Evolutionary conservation across 2,888 invertebrate species (phyloP).

Genomic region (Bellardia pandia): DNA sequence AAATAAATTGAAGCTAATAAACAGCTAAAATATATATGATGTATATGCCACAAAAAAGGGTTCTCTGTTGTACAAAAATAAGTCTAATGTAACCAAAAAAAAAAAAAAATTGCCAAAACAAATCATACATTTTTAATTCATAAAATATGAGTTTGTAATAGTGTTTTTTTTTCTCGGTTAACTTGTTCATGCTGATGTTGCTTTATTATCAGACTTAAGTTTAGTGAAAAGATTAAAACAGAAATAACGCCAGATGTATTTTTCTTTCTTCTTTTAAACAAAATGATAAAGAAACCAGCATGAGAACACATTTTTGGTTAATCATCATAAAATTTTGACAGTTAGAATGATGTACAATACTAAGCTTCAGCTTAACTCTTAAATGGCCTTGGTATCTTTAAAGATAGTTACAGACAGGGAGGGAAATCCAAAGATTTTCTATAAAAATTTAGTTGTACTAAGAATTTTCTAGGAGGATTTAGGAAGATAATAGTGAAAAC

Average conservation of each 20-base stretch:
- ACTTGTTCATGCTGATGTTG: background rate
- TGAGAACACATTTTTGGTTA: background rate
- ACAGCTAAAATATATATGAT: slow-evolving; percentile 9
- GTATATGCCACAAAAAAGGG: background rate
- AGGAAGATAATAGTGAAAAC: too few relatives aligned
- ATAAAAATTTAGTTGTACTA: too few relatives aligned
- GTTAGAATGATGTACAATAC: background rate
- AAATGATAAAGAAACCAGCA: background rate
- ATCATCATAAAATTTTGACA: background rate
- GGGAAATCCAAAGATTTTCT: too few relatives aligned
- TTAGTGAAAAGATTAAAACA: background rate
- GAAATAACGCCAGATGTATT: background rate
- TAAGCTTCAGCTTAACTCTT: too few relatives aligned
- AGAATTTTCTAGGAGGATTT: too few relatives aligned
- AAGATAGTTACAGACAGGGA: too few relatives aligned
- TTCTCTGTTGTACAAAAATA: background rate
- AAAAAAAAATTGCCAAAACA: background rate
- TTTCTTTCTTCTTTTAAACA: background rate
- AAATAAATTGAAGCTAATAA: background rate
- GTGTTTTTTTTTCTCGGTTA: background rate
- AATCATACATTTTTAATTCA: slow-evolving; percentile 34
- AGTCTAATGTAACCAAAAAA: background rate
- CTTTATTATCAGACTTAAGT: background rate
- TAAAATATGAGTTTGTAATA: slow-evolving; percentile 46
- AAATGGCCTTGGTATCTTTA: too few relatives aligned